A percentile compares a stretch with the other conserved stretches of the same genome.
These are phyloP conservation scores for Polyommatus iphigenia DNA, from an alignment of 2,888 invertebrate species.

Conservation along the genomic window DNA sequence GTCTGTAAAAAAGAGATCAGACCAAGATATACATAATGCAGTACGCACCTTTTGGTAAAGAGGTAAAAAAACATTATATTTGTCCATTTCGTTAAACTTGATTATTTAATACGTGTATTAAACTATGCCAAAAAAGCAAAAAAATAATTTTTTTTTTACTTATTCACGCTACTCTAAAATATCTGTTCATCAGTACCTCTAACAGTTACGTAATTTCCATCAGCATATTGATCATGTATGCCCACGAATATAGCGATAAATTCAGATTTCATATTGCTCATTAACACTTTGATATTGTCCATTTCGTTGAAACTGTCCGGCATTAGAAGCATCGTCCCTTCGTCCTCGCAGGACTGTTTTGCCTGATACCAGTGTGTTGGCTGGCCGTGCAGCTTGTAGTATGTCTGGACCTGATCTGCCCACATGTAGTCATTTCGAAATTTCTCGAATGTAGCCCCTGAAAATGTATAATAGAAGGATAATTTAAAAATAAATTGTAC, in stretches of 20 bases:
- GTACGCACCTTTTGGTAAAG: no score
- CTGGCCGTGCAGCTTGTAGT: conserved; percentile 54
- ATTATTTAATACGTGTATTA: no score
- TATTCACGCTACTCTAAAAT: no score
- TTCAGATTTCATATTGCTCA: conserved; percentile 57
- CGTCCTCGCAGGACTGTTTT: conserved; percentile 54
- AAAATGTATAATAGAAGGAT: no score
- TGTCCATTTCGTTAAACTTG: no score
- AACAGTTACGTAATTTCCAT: conserved; percentile 53
- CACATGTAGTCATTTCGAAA: conserved; percentile 58
- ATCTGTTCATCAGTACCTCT: conserved; percentile 44
- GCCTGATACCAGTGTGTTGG: conserved; percentile 55
- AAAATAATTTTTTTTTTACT: no score
- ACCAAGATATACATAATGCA: no score
- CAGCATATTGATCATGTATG: conserved; percentile 53
- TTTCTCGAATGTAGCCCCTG: conserved; percentile 43
- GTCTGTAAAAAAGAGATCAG: no score
- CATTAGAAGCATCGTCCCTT: conserved; percentile 53
- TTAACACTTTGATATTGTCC: conserved; percentile 54
- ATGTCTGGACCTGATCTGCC: conserved; percentile 53
- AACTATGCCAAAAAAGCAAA: no score
- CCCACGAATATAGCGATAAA: conserved; percentile 55
- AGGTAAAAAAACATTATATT: no score
- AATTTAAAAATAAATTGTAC: no score
- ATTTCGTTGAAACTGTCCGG: conserved; percentile 53